Evolutionary conservation across 2,888 invertebrate species (phyloP), one percentile per base, ranked within the genome.

Genomic region (Ceriagrion tenellum): DNA sequence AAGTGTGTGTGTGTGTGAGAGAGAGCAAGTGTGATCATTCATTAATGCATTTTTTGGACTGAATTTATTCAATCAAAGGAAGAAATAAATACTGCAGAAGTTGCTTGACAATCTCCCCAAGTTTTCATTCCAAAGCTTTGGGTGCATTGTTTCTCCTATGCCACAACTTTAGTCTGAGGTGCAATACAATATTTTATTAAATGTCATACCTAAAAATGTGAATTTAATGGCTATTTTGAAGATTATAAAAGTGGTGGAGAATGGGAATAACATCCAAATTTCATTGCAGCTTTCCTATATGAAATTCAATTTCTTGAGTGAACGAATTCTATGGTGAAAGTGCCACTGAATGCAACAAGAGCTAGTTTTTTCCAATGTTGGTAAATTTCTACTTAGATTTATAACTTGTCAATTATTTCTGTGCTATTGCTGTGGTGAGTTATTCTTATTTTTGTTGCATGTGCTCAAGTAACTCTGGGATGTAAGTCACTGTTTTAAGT

Each of bases 81-180:
- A n/a, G 93, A 93, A 47, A 69, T 93, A 3, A 47, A 93, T 69
- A 30, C 93, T 74, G 35, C 30, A 35, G 81, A 81, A 35, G 35
- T 81, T 93, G 69, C 63, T 93, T 69, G 20, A 63, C n/a, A 69
- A 93, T 69, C 47, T 69, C 69, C 40, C 91, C 12, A 40, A 69
- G 63, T 91, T 59, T 91, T 69, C 26, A 69, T 69, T 16, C 74
- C 30, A 63, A 93, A 69, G 40, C n/a, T 47, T 81, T 55, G 59
- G 69, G 90, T 47, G 74, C 30, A 47, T 55, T 89, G 55, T 55
- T 26, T 89, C 93, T 93, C 47, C 74, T 93, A 69, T 69, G 69
- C 69, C 69, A 69, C 26, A 93, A 74, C 69, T 47, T 69, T 93
- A 69, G 93, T 93, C 93, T 81, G 69, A 93, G 93, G 93, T 93